These are phyloP conservation scores for Campopleginae sp. DNA, from an alignment of 2,888 invertebrate species.

Conservation along the genomic window DNA sequence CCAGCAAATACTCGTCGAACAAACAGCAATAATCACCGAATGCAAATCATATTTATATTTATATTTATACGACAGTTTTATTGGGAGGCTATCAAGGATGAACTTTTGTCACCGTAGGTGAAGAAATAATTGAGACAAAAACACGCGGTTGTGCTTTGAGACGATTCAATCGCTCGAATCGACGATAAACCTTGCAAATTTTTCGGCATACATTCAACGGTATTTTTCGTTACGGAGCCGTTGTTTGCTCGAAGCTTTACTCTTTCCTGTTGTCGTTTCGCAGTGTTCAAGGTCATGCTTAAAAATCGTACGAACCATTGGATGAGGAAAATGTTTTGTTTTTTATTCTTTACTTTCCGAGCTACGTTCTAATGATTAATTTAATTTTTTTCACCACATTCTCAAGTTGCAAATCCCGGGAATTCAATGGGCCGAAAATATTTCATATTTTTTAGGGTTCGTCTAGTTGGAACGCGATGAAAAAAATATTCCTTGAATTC, in stretches of 20 bases:
- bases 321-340: not conserved
- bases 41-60: slow-evolving; percentile 20
- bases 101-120: slow-evolving; percentile 52
- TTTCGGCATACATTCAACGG: not conserved
- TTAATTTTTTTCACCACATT: no score
- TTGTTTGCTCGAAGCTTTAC: not conserved
- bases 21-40: slow-evolving; percentile 22
- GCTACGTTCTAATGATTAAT: no score
- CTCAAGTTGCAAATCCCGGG: no score
- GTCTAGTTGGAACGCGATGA: no score
- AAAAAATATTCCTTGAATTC: no score
- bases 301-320: not conserved
- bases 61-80: not conserved
- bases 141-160: not conserved
- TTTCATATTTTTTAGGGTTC: no score
- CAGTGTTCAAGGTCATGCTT: not conserved
- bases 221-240: not conserved
- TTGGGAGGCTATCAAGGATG: slow-evolving; percentile 41
- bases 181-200: not conserved
- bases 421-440: no score
- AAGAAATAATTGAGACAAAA: slow-evolving; percentile 15
- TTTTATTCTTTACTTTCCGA: no score
- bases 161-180: slow-evolving; percentile 9
- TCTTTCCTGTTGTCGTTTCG: not conserved
- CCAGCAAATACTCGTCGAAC: slow-evolving; percentile 12